phyloP scores from a whole-genome alignment of 2,113 vertebrate genomes.

The Mustela lutreola region DNA sequence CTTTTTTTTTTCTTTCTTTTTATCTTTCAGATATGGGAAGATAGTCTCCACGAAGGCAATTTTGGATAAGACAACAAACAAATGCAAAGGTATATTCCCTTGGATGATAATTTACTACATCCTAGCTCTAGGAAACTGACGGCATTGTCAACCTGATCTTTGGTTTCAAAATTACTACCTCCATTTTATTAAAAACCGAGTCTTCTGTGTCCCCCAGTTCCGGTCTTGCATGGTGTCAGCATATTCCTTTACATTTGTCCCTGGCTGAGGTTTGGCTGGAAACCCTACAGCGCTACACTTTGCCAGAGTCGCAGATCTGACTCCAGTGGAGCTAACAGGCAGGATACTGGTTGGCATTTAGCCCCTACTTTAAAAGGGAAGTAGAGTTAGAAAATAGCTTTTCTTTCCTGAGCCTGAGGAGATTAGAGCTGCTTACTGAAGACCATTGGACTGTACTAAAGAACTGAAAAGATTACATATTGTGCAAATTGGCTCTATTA shows the following conservation, averaged over 20 bases:
- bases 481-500: slow-evolving; percentile 89
- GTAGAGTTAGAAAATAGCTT: slow-evolving; percentile 84
- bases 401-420: slow-evolving; percentile 83
- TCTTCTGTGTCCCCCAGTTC: slow-evolving; percentile 49
- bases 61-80: slow-evolving; percentile 99
- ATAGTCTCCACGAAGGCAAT: slow-evolving; percentile 99
- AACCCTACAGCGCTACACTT: slow-evolving; percentile 31
- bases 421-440: slow-evolving; percentile 82
- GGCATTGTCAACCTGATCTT: neutral
- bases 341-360: slow-evolving; percentile 81
- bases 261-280: slow-evolving; percentile 80
- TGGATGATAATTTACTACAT: slow-evolving; percentile 30
- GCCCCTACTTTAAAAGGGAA: slow-evolving; percentile 83
- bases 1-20: slow-evolving; percentile 80
- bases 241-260: slow-evolving; percentile 60
- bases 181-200: slow-evolving; percentile 41
- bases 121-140: neutral
- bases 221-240: slow-evolving; percentile 55
- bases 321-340: slow-evolving; percentile 77
- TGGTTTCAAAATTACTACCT: slow-evolving; percentile 54
- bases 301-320: slow-evolving; percentile 81
- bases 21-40: slow-evolving; percentile 95
- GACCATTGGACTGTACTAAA: slow-evolving; percentile 83
- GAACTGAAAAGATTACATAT: slow-evolving; percentile 88
- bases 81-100: slow-evolving; percentile 96